Percentiles rank a stretch among this genome's conserved stretches.
These are phyloP conservation scores for Zaprionus obscuricornis DNA, from an alignment of 2,888 invertebrate genomes.

Conservation along the genomic window DNA sequence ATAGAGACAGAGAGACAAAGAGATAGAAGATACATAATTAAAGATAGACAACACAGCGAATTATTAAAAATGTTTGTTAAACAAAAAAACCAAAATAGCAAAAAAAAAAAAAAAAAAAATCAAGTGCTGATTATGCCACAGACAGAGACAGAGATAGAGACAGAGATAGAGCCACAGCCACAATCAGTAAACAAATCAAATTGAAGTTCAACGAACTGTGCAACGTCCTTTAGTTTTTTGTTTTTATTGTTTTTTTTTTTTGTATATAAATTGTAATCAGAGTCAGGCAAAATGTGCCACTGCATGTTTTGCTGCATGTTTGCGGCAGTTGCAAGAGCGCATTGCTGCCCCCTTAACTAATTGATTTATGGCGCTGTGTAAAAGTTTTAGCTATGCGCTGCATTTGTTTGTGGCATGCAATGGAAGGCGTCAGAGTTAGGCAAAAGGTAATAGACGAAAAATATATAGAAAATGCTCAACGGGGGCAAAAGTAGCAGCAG, in stretches of 20 bases:
- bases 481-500: constrained; percentile 18
- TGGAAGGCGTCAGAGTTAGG: constrained; percentile 4
- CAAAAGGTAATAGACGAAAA: constrained; percentile 7
- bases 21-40: too few relatives aligned
- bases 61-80: too few relatives aligned
- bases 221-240: constrained; percentile 24
- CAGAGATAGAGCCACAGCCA: too few relatives aligned
- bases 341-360: constrained; percentile 36
- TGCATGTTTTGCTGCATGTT: background rate
- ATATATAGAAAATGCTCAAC: constrained; percentile 61
- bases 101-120: too few relatives aligned
- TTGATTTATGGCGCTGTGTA: constrained; percentile 63
- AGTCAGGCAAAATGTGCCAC: background rate
- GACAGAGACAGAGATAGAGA: too few relatives aligned
- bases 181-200: too few relatives aligned
- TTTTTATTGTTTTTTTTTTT: too few relatives aligned
- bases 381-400: too few relatives aligned
- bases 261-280: constrained; percentile 1
- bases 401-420: constrained; percentile 63
- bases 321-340: background rate
- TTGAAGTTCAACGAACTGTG: constrained; percentile 17
- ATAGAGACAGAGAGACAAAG: too few relatives aligned
- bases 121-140: too few relatives aligned
- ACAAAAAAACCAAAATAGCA: too few relatives aligned
- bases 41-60: too few relatives aligned